A percentile compares a stretch with the other conserved stretches of the same genome.
These are phyloP conservation scores for Pseudochromis fuscus DNA, from an alignment of 2,797 vertebrate species.

Conservation along the genomic window DNA sequence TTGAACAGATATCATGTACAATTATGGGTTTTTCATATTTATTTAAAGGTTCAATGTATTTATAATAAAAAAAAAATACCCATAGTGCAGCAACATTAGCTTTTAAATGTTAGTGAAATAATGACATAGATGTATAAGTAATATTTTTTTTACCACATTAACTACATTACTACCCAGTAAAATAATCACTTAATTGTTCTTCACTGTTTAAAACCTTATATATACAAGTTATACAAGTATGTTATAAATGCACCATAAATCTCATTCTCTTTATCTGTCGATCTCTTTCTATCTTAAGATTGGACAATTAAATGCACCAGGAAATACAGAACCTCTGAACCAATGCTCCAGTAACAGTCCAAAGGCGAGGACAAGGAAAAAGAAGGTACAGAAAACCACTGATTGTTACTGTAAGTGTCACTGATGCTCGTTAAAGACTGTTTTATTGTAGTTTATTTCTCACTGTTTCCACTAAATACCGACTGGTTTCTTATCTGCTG, in stretches of 20 bases:
- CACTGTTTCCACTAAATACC: slow-evolving; percentile 12
- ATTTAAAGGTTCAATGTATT: neutral
- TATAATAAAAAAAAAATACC: neutral
- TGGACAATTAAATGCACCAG: slow-evolving; percentile 16
- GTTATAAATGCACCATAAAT: neutral
- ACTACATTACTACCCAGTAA: neutral
- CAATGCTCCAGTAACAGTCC: slow-evolving; percentile 27
- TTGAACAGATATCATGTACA: neutral
- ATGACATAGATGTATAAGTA: no score
- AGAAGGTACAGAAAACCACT: slow-evolving; percentile 73
- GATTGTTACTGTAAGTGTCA: slow-evolving; percentile 1
- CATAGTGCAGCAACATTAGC: neutral
- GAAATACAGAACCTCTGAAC: slow-evolving; percentile 38
- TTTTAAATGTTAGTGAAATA: no score
- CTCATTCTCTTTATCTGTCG: slow-evolving; percentile 1
- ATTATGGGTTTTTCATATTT: neutral
- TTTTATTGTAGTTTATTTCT: slow-evolving; percentile 23
- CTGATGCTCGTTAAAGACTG: neutral
- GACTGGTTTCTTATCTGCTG: slow-evolving; percentile 56
- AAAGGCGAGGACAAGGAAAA: slow-evolving; percentile 62
- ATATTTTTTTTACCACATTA: neutral
- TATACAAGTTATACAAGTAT: no score
- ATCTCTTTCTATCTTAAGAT: slow-evolving; percentile 55
- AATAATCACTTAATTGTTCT: neutral
- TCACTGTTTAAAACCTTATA: slow-evolving; percentile 5